phyloP scores from a whole-genome alignment of 2,888 invertebrate genomes.

The Elysia crispata region DNA sequence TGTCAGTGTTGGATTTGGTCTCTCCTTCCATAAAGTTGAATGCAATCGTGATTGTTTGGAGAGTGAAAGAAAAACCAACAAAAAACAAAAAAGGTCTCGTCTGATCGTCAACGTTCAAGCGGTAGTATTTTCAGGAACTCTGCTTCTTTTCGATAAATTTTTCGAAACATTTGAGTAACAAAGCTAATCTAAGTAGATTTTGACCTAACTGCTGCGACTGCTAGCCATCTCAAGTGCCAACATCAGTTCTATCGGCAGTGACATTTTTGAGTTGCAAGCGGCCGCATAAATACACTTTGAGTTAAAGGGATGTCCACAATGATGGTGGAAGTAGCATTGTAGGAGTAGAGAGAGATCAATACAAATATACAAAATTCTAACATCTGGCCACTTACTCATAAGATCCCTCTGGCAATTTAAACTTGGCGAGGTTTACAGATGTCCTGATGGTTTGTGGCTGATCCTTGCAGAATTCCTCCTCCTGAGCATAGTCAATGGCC shows the following conservation, averaged over 20 bases:
- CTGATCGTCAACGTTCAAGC: no score
- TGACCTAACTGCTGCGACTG: not conserved
- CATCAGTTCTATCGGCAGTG: not conserved
- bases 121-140: no score
- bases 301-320: constrained; percentile 80
- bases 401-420: constrained; percentile 71
- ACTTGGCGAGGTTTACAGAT: constrained; percentile 65
- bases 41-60: no score
- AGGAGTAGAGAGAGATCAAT: constrained; percentile 81
- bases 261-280: not conserved
- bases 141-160: no score
- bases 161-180: no score
- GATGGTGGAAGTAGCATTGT: constrained; percentile 81
- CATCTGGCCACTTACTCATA: constrained; percentile 62
- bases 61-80: no score
- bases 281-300: not conserved
- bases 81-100: no score
- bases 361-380: no score
- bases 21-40: no score
- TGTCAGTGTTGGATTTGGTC: no score
- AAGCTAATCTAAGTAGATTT: not conserved
- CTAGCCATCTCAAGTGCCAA: not conserved
- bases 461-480: constrained; percentile 74
- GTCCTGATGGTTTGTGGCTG: constrained; percentile 71
- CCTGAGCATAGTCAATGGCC: constrained; percentile 78